Percentiles rank a stretch among this genome's conserved stretches.
Evolutionary conservation across 2,888 invertebrate species (phyloP).

Genomic region (Coleophora deauratella): DNA sequence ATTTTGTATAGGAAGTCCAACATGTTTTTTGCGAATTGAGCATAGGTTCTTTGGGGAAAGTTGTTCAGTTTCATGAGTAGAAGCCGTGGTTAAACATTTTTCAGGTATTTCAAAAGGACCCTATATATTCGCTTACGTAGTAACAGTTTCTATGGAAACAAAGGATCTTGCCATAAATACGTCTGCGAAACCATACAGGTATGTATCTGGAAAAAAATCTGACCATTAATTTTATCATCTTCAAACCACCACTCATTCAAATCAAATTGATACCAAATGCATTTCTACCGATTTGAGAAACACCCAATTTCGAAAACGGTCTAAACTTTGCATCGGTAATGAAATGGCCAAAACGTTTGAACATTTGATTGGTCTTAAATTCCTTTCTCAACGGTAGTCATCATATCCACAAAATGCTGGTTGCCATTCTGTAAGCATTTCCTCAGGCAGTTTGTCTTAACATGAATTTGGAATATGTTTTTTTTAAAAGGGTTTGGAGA

Average conservation of each 20-base stretch:
- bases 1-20: too few relatives aligned
- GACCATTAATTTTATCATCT: background rate
- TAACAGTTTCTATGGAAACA: too few relatives aligned
- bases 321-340: conserved; percentile 28
- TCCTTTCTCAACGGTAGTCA: conserved; percentile 38
- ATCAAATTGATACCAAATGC: background rate
- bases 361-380: conserved; percentile 19
- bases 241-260: background rate
- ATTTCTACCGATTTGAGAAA: conserved; percentile 1
- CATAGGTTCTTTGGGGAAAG: too few relatives aligned
- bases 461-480: conserved; percentile 2
- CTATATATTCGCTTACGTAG: too few relatives aligned
- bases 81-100: too few relatives aligned
- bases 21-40: too few relatives aligned
- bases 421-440: conserved; percentile 40
- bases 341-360: conserved; percentile 22
- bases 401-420: conserved; percentile 42
- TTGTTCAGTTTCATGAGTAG: too few relatives aligned
- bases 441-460: conserved; percentile 40
- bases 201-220: background rate
- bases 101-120: too few relatives aligned
- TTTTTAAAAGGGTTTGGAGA: too few relatives aligned
- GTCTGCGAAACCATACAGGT: too few relatives aligned
- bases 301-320: conserved; percentile 21
- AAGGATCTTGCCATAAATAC: too few relatives aligned